Conservation (phyloP, 2,888 invertebrate species). For the Clepsis dumicolana region DNA sequence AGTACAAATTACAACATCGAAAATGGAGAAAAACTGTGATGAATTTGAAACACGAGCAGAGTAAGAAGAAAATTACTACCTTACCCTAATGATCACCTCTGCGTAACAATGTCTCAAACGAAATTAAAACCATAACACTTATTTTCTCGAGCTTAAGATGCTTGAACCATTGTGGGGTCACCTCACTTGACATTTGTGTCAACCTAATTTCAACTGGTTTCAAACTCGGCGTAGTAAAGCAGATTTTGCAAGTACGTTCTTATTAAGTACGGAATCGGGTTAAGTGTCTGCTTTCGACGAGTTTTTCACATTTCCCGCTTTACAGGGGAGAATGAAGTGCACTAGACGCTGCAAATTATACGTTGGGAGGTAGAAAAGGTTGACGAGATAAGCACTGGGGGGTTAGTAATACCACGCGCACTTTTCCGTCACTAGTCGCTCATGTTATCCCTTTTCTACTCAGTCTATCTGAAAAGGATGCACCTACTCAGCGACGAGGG, state of each 20-base stretch:
- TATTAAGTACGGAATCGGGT: constrained; percentile 48
- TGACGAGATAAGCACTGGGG: not conserved
- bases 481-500: not conserved
- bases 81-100: too few relatives aligned
- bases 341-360: constrained; percentile 37
- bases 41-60: too few relatives aligned
- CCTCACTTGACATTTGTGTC: not conserved
- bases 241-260: constrained; percentile 2
- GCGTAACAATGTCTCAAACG: not conserved
- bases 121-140: not conserved
- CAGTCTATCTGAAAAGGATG: not conserved
- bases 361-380: constrained; percentile 13
- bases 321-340: constrained; percentile 45
- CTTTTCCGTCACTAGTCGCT: not conserved
- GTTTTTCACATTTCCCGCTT: constrained; percentile 52
- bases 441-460: not conserved
- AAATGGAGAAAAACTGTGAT: too few relatives aligned
- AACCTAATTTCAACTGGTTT: not conserved
- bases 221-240: not conserved
- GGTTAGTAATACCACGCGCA: not conserved
- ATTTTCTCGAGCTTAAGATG: not conserved
- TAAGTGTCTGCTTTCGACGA: constrained; percentile 56
- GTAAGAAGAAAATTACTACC: too few relatives aligned
- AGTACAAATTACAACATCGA: too few relatives aligned
- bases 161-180: not conserved